phyloP scores from a whole-genome alignment of 2,113 vertebrate genomes.

The Stercorarius parasiticus region DNA sequence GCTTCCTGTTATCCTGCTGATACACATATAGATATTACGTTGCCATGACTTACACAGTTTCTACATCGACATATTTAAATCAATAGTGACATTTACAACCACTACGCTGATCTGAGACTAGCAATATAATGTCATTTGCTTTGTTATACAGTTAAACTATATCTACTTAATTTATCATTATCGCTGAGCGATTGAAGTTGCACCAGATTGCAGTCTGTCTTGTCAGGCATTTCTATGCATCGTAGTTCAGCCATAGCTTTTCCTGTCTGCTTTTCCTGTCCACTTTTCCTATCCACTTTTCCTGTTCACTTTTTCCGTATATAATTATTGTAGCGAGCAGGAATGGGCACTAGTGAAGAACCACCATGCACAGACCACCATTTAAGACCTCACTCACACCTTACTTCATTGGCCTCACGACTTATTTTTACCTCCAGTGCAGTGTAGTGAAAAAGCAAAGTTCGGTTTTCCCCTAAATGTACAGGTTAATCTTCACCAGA shows the following conservation, averaged over 20 bases:
- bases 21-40: not conserved
- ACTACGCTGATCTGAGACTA: not conserved
- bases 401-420: not conserved
- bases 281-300: not conserved
- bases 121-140: not conserved
- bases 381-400: not conserved
- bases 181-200: not conserved
- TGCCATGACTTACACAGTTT: not conserved
- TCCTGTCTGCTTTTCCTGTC: not conserved
- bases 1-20: not conserved
- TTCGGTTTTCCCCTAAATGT: not conserved
- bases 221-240: not conserved
- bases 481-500: not conserved
- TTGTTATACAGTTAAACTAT: not conserved
- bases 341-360: not conserved
- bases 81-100: not conserved
- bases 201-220: not conserved
- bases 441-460: not conserved
- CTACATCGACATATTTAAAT: not conserved
- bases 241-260: not conserved
- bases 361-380: not conserved
- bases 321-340: not conserved
- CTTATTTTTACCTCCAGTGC: not conserved
- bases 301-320: not conserved
- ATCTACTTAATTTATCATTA: not conserved